Conservation (phyloP, 92 coral and sea anemone species). For the Phymanthus crucifer region DNA sequence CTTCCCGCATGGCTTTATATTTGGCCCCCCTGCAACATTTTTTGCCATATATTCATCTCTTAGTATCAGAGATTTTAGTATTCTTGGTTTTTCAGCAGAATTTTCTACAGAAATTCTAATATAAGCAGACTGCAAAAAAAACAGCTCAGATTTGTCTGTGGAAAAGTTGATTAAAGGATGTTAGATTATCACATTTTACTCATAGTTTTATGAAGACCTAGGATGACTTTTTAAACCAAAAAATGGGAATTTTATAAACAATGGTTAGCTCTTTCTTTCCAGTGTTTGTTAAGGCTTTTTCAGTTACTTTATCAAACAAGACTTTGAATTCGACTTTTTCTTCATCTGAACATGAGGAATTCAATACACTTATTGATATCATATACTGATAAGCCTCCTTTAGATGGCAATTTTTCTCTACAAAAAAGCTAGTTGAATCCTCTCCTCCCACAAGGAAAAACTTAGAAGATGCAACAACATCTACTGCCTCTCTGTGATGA, state of each 20-base stretch:
- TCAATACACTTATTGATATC: conserved; percentile 7
- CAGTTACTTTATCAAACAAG: conserved; percentile 7
- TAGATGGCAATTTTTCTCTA: background rate
- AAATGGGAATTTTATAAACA: background rate
- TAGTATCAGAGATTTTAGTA: too few species aligned
- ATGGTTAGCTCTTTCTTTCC: background rate
- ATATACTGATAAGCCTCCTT: background rate
- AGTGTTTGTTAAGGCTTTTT: background rate
- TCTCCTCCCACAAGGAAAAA: background rate
- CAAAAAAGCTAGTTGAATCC: background rate
- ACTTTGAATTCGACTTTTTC: conserved; percentile 9
- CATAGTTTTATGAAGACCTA: background rate
- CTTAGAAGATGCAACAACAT: background rate
- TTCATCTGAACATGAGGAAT: conserved; percentile 1
- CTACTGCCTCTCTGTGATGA: background rate
- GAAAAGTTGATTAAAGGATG: too few species aligned
- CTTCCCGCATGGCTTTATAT: too few species aligned
- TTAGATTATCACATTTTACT: background rate
- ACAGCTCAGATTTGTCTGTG: too few species aligned
- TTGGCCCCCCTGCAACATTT: too few species aligned
- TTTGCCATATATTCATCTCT: too few species aligned
- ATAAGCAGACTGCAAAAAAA: too few species aligned
- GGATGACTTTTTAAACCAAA: conserved; percentile 8
- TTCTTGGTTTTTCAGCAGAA: too few species aligned
- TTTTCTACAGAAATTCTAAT: too few species aligned